Percentiles rank a stretch among this genome's conserved stretches.
phyloP scores from a whole-genome alignment of 2,113 vertebrate species.

The Syrmaticus mikado region DNA sequence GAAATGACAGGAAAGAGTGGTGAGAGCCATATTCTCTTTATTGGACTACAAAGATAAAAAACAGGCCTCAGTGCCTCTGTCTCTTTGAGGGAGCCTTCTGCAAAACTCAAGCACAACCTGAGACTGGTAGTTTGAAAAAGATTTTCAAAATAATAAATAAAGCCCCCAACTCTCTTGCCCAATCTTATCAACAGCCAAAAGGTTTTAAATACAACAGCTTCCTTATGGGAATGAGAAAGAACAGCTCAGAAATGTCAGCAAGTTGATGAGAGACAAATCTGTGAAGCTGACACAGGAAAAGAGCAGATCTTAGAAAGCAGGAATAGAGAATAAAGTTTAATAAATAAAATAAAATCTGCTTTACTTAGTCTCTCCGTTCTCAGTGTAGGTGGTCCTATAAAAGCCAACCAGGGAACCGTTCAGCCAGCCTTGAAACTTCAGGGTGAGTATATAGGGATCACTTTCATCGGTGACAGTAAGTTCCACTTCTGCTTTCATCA shows the following conservation, averaged over 20 bases:
- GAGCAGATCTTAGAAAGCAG: neutral
- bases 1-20: neutral
- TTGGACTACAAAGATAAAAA: neutral
- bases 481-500: slow-evolving; percentile 79
- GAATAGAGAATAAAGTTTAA: neutral
- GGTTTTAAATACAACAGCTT: slow-evolving; percentile 2
- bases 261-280: neutral
- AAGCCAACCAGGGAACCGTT: slow-evolving; percentile 95
- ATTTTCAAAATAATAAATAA: neutral
- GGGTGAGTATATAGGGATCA: slow-evolving; percentile 80
- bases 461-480: slow-evolving; percentile 27
- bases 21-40: neutral
- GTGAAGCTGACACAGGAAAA: slow-evolving; percentile 11
- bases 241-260: slow-evolving; percentile 32
- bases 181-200: neutral
- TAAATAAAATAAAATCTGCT: slow-evolving; percentile 19
- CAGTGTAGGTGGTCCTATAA: slow-evolving; percentile 90
- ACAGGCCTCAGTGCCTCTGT: neutral
- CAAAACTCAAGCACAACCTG: neutral
- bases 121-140: neutral
- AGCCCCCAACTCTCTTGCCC: neutral
- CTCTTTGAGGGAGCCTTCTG: neutral
- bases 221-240: slow-evolving; percentile 2
- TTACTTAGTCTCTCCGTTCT: slow-evolving; percentile 85
- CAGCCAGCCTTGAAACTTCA: slow-evolving; percentile 92